Conservation (phyloP, 1,140 invertebrate genomes). For the Chironomus tepperi region DNA sequence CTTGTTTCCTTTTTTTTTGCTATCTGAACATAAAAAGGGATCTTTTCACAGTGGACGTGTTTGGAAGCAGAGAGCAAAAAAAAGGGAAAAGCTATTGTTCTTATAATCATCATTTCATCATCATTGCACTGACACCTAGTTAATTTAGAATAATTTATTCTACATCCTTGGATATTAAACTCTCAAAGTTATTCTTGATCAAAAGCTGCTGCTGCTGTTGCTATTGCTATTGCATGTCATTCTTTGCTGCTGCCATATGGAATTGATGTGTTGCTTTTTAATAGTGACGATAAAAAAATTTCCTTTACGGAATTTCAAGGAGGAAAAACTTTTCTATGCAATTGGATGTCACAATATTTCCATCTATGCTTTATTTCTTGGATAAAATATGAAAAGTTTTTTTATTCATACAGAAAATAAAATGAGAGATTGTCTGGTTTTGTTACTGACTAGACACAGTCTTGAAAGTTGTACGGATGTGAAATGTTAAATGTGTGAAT, state of each 20-base stretch:
- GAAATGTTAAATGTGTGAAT: too few species aligned
- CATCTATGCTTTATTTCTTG: neutral
- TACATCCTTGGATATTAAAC: too few species aligned
- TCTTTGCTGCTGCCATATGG: neutral
- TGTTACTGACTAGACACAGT: too few species aligned
- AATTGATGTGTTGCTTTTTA: neutral
- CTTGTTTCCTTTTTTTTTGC: too few species aligned
- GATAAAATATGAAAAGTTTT: too few species aligned
- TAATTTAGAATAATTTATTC: neutral
- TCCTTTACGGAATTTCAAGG: neutral
- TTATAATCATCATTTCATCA: neutral
- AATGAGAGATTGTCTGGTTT: too few species aligned
- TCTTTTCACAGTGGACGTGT: neutral
- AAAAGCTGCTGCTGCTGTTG: neutral
- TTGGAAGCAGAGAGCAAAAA: neutral
- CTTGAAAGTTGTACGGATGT: too few species aligned
- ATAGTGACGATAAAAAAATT: neutral
- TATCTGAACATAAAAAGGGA: too few species aligned
- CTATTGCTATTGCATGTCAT: neutral
- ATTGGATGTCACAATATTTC: neutral
- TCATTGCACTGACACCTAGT: neutral
- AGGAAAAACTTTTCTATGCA: neutral
- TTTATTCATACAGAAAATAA: too few species aligned
- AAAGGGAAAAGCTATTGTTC: neutral
- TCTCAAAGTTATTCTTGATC: too few species aligned